These are phyloP conservation scores for Drosophila fuyamai DNA, from an alignment of 1,140 invertebrate genomes.

Conservation along the genomic window DNA sequence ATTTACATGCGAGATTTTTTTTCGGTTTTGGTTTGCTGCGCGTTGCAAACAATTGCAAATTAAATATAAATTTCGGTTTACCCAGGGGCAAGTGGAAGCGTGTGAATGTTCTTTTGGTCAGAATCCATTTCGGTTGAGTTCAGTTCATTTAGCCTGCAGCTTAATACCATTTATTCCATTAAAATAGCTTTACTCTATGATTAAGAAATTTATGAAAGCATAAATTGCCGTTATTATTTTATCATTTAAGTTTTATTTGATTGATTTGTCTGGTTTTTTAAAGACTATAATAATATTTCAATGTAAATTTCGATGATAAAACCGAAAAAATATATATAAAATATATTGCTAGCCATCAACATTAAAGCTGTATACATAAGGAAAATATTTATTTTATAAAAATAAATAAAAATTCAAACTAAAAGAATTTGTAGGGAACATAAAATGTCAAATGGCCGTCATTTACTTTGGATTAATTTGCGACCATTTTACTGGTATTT, in stretches of 20 bases:
- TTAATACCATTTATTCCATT: slow-evolving; percentile 2
- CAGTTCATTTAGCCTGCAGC: slow-evolving; percentile 33
- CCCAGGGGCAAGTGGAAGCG: slow-evolving; percentile 1
- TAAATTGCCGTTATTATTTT: background rate
- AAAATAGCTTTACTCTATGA: background rate
- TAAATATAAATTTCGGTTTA: slow-evolving; percentile 45
- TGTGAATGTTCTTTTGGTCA: slow-evolving; percentile 24
- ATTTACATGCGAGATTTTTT: slow-evolving; percentile 44
- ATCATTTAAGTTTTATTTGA: background rate
- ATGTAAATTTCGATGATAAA: no score
- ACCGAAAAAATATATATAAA: background rate
- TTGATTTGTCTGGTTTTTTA: no score
- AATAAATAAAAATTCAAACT: background rate
- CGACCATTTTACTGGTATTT: slow-evolving; percentile 10
- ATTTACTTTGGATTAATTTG: background rate
- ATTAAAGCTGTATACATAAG: background rate
- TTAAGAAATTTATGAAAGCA: background rate
- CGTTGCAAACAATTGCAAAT: slow-evolving; percentile 53
- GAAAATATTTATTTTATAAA: background rate
- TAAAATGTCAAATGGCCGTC: background rate
- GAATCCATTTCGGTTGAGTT: slow-evolving; percentile 33
- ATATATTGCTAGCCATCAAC: background rate
- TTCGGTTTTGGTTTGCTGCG: slow-evolving; percentile 16
- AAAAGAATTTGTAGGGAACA: background rate
- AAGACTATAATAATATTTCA: no score